Base-by-base conservation (phyloP, 2,797 vertebrate species). In the Schizopygopsis malacanthus region DNA sequence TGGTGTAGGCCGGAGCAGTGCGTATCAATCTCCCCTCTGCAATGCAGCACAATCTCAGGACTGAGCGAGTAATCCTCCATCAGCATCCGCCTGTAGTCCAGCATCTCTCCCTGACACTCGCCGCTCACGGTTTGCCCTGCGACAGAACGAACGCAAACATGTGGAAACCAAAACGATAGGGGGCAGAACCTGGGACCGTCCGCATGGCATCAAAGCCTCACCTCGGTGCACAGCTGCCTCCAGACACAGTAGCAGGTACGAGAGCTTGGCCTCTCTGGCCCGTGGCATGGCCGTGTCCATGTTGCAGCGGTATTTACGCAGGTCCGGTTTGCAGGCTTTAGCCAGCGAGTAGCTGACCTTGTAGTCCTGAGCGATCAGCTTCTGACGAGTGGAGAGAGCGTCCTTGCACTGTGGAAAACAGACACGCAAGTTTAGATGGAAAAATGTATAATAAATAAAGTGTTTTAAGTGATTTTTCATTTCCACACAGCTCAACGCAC, bases 41-140 rank as follows among this genome's bases (percentile, higher is more conserved):
- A 99, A 89, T 98, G 97, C 50, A 99, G 95, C 92, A 99, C 98
- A 78, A 99, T 99, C 89, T 99, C 98, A 0, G 98, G 98, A 90
- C 97, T 99, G 91, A 99, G 93, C 0, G 98, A 99, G 92, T 97
- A 99, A 90, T 99, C 98, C 85, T 99, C 98, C 98, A 99, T 99
- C 90, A 99, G 93, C 98, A 99, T 99, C 88, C 98, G 95, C 15
- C 98, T 92, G 93, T 99, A 99, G 91, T 99, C 98, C 92, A 99
- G 88, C 98, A 99, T 99, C 90, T 99, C 98, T 0, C 98, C 98
- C 94, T 99, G 98, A 93, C 98, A 99, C 91, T 99, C 98, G 0
- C 98, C 98, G 78, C 95, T 98, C 79, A 99, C 97, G 15, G 96
- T 94, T 0, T 97, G 97, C 41, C 98, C 98, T 99, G 91, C 9